phyloP scores from a whole-genome alignment of 2,888 invertebrate genomes.

The Seira ritae region DNA sequence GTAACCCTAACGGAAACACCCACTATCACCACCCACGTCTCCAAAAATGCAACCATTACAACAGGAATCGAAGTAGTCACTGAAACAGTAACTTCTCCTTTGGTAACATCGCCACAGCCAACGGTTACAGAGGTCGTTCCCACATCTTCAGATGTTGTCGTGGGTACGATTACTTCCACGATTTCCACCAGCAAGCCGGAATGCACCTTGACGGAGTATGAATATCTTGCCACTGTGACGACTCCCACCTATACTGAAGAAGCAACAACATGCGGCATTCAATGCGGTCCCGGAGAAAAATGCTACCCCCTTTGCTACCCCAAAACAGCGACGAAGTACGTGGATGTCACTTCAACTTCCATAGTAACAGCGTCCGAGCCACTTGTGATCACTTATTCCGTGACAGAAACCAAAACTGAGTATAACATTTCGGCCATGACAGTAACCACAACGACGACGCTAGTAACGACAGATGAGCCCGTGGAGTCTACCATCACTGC shows the following conservation, averaged over 20 bases:
- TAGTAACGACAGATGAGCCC: not conserved
- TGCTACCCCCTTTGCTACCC: constrained; percentile 18
- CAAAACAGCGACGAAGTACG: not conserved
- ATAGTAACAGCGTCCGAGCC: constrained; percentile 19
- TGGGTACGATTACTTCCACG: constrained; percentile 19
- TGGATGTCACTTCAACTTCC: constrained; percentile 29
- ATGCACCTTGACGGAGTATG: constrained; percentile 32
- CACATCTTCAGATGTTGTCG: not conserved
- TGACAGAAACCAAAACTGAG: not conserved
- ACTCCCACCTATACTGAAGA: constrained; percentile 21
- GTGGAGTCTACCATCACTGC: not conserved
- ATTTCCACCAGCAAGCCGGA: constrained; percentile 14
- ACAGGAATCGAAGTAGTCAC: constrained; percentile 15
- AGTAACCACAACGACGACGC: not conserved
- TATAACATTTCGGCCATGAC: not conserved
- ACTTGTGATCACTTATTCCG: not conserved
- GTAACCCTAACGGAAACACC: constrained; percentile 30
- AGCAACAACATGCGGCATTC: constrained; percentile 26
- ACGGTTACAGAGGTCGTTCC: constrained; percentile 23
- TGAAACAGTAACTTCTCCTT: constrained; percentile 12
- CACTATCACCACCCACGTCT: not conserved
- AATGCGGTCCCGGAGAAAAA: not conserved
- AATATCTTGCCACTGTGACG: constrained; percentile 27
- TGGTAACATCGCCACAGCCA: not conserved
- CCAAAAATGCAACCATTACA: not conserved